Evolutionary conservation across 2,113 vertebrate genomes (phyloP).

Genomic region (Shinisaurus crocodilurus): DNA sequence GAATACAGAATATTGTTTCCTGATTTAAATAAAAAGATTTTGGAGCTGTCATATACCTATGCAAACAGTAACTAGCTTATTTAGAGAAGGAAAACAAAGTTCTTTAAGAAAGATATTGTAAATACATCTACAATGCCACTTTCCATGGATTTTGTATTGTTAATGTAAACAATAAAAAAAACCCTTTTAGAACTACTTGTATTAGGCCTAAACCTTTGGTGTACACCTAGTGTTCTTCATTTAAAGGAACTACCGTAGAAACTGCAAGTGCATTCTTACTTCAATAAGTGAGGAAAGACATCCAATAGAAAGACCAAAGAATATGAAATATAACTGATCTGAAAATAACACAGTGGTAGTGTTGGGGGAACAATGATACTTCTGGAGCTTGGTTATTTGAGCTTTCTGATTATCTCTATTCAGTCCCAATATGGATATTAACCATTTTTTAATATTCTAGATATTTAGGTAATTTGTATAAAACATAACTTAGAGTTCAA

Average conservation of each 20-base stretch:
- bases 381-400: neutral
- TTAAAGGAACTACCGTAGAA: neutral
- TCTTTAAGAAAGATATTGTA: neutral
- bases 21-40: slow-evolving; percentile 49
- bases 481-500: no score
- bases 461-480: neutral
- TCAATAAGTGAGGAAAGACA: rapidly evolving
- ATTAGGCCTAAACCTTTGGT: neutral
- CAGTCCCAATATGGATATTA: neutral
- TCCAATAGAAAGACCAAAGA: neutral
- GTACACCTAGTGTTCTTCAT: neutral
- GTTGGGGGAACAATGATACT: neutral
- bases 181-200: neutral
- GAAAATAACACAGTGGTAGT: neutral
- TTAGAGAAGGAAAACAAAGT: slow-evolving; percentile 2
- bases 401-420: neutral
- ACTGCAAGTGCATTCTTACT: rapidly evolving
- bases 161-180: neutral
- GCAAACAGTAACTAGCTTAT: neutral
- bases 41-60: slow-evolving; percentile 32
- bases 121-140: neutral
- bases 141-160: rapidly evolving
- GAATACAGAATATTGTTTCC: slow-evolving; percentile 1
- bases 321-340: neutral
- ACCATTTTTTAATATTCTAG: neutral